phyloP scores from a whole-genome alignment of 2,888 invertebrate species.

The Eupithecia vulgata region DNA sequence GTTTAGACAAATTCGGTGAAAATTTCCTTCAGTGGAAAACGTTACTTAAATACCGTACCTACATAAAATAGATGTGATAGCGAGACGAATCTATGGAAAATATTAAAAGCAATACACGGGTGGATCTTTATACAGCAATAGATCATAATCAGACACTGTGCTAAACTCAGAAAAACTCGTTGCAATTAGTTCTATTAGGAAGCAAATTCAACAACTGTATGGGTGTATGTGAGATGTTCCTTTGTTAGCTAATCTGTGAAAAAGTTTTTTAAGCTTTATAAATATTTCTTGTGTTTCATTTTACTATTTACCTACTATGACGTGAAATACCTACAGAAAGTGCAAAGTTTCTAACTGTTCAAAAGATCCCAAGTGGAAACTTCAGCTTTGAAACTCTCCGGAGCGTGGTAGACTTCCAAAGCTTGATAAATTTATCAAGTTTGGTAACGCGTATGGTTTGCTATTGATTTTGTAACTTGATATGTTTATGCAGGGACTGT shows the following conservation, averaged over 20 bases:
- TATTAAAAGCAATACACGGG: background rate
- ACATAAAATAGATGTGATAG: background rate
- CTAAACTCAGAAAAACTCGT: background rate
- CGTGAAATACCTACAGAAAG: background rate
- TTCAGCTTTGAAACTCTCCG: conserved; percentile 10
- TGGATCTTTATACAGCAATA: background rate
- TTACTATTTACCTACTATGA: background rate
- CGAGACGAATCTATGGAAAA: background rate
- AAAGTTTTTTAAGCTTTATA: too few relatives aligned
- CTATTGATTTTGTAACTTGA: conserved; percentile 15
- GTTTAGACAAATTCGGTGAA: background rate
- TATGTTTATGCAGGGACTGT: background rate
- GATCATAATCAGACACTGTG: background rate
- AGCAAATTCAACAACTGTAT: background rate
- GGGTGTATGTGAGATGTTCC: background rate
- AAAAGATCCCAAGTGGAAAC: background rate
- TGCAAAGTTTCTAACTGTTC: background rate
- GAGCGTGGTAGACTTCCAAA: background rate
- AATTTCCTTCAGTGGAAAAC: background rate
- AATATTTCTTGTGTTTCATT: background rate
- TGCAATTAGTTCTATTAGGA: background rate
- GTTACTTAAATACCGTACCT: too few relatives aligned
- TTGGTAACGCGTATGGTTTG: background rate
- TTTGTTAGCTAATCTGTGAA: background rate
- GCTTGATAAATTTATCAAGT: conserved; percentile 12